These are phyloP conservation scores for Arremon brunneinucha DNA, from an alignment of 2,797 vertebrate genomes.

Conservation along the genomic window DNA sequence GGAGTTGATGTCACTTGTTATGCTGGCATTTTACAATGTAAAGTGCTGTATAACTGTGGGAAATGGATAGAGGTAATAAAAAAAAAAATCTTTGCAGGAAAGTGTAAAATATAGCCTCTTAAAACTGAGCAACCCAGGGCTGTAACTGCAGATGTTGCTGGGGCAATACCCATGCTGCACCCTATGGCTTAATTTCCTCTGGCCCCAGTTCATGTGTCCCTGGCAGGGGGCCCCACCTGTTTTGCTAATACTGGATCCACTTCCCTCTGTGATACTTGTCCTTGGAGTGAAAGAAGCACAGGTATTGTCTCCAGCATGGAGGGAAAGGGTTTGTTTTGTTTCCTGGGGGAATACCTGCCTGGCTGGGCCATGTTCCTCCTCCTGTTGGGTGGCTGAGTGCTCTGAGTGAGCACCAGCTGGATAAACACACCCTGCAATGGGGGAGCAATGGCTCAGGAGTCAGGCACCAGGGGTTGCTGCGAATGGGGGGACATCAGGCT, in stretches of 20 bases:
- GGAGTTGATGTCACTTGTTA: background rate
- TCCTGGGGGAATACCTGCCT: too few species aligned
- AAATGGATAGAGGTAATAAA: background rate
- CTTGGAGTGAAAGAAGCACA: rapidly evolving
- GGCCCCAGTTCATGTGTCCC: background rate
- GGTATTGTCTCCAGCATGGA: background rate
- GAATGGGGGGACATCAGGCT: background rate
- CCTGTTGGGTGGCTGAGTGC: rapidly evolving
- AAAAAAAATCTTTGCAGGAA: background rate
- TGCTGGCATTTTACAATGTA: background rate
- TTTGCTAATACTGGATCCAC: background rate
- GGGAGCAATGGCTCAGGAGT: background rate
- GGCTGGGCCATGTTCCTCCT: rapidly evolving
- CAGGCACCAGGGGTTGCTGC: background rate
- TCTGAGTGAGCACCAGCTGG: background rate
- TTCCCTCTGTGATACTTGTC: background rate
- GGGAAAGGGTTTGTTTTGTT: background rate
- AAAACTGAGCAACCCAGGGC: background rate
- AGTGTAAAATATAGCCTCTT: background rate
- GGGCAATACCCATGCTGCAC: background rate
- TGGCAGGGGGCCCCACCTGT: rapidly evolving
- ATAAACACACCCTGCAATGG: background rate
- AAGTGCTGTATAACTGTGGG: background rate
- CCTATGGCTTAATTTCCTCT: background rate
- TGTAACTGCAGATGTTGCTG: background rate